Evolutionary conservation across 2,797 vertebrate species (phyloP), one percentile per base, ranked within the genome.

Genomic region (Danio aesculapii): DNA sequence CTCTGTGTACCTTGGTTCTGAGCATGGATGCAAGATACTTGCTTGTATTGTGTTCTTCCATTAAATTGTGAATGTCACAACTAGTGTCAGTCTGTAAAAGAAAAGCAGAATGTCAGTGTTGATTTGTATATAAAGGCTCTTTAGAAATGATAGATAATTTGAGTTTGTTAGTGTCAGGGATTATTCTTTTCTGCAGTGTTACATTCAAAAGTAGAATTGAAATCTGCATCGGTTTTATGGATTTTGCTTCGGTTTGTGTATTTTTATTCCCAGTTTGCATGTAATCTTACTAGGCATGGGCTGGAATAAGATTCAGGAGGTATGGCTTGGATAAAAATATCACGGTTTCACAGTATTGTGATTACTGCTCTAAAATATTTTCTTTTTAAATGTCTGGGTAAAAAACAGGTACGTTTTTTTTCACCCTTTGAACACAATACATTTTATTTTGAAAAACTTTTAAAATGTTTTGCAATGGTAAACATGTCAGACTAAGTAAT

Each of bases 1-100:
- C 39, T 49, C 53, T 83, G 77, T 84, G 69, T 79, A 88, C 83
- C 81, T 89, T 74, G 74, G 76, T 81, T 86, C 55, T 55, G 58
- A 85, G 61, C 80, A 13, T 21, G 11, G 63, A 79, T 85, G 44
- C 67, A 62, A 69, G 84, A 67, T 79, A 73, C 50, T 77, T 82
- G 62, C 55, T 58, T 81, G 13, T 72, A 52, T 59, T 78, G 64
- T 19, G 52, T 84, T 84, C 83, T 86, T 86, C 63, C 47, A 76
- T 44, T 62, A 75, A 75, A 81, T 82, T 64, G 53, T 74, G 50
- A 9, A 62, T 86, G 41, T 72, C 50, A 57, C 47, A 68, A 68
- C 63, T 67, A 66, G 58, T 82, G 59, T 83, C 70, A 55, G 70
- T 21, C 41, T n/a, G 12, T 77, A 88, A 85, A 86, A 83, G 55